These are phyloP conservation scores for Calidris pygmaea DNA, from an alignment of 2,113 vertebrate genomes.

Conservation along the genomic window DNA sequence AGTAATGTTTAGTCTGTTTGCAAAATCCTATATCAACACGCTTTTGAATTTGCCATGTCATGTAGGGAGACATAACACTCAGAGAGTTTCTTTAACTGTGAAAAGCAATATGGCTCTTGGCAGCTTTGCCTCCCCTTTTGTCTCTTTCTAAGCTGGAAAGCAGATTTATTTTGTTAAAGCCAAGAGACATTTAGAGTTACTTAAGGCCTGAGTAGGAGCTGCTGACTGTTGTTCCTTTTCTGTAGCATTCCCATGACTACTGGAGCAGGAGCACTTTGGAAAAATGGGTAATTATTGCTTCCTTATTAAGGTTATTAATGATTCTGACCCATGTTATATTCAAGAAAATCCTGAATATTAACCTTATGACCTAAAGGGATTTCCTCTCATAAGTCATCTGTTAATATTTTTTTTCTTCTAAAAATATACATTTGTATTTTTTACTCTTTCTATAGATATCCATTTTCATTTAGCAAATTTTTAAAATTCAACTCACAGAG, in stretches of 20 bases:
- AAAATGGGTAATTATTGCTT: not conserved
- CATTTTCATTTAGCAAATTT: not conserved
- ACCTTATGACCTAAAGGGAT: not conserved
- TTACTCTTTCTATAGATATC: not conserved
- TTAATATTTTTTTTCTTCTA: not conserved
- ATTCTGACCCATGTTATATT: not conserved
- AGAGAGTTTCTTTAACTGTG: constrained; percentile 8
- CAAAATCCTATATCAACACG: constrained; percentile 51
- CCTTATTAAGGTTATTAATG: constrained; percentile 34
- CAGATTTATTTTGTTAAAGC: constrained; percentile 42
- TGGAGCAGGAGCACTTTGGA: not conserved
- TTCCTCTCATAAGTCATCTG: not conserved
- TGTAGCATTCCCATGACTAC: not conserved
- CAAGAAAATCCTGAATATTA: constrained; percentile 39
- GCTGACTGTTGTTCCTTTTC: not conserved
- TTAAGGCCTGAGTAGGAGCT: constrained; percentile 21
- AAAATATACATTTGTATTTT: not conserved
- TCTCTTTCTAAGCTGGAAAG: constrained; percentile 20
- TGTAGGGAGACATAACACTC: constrained; percentile 23
- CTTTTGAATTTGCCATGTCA: constrained; percentile 32
- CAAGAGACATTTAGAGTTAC: constrained; percentile 44
- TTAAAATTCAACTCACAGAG: not conserved
- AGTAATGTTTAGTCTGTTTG: constrained; percentile 72
- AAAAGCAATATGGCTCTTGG: constrained; percentile 61
- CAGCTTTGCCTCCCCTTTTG: constrained; percentile 17